Conservation (phyloP, 2,888 invertebrate species). For the Ditula angustiorana region DNA sequence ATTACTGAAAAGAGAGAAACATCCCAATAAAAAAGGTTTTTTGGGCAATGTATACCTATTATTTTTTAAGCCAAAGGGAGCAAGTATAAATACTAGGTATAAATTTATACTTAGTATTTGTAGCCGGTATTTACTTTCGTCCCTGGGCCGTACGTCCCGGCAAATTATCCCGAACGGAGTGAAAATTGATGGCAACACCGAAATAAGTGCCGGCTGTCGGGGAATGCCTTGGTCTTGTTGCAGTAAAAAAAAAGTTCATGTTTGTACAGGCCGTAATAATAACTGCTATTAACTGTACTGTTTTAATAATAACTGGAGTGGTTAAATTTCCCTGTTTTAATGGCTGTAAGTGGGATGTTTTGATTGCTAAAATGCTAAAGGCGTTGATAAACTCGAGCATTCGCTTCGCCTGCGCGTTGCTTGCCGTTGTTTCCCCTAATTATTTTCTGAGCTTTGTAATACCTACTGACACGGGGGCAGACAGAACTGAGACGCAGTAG, state of each 20-base stretch:
- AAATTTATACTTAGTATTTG: slow-evolving; percentile 3
- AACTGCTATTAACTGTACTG: background rate
- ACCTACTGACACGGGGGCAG: too few relatives aligned
- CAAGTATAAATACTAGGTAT: background rate
- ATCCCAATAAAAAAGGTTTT: too few relatives aligned
- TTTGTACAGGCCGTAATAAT: background rate
- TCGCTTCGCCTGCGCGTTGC: too few relatives aligned
- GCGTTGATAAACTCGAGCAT: too few relatives aligned
- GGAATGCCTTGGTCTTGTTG: slow-evolving; percentile 26
- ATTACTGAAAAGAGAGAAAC: too few relatives aligned
- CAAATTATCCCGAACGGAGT: slow-evolving; percentile 40
- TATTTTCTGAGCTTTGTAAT: too few relatives aligned
- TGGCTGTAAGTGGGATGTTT: too few relatives aligned
- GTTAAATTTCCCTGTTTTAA: too few relatives aligned
- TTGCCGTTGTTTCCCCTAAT: too few relatives aligned
- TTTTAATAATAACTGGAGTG: background rate
- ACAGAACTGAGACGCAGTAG: too few relatives aligned
- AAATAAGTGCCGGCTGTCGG: slow-evolving; percentile 39
- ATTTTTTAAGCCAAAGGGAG: background rate
- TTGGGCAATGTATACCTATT: too few relatives aligned
- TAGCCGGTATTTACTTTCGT: background rate
- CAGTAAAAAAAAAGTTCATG: slow-evolving; percentile 1
- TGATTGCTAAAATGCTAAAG: too few relatives aligned
- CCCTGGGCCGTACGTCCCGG: slow-evolving; percentile 20
- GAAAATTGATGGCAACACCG: slow-evolving; percentile 43